Base-by-base conservation (phyloP, 2,888 invertebrate species). In the Eilema caniola region DNA sequence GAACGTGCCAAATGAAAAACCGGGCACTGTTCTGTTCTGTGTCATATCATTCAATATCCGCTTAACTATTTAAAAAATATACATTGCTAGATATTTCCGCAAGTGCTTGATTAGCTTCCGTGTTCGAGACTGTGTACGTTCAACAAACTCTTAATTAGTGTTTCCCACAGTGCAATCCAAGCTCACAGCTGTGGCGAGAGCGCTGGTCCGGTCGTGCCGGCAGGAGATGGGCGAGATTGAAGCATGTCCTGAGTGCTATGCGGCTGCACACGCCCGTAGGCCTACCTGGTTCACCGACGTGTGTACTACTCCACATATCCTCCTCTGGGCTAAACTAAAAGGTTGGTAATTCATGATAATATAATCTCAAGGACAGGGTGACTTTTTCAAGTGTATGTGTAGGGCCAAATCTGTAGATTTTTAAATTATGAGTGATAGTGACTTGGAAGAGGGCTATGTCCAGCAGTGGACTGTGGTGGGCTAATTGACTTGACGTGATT, bases 321-420 rank as follows among this genome's bases (percentile, higher is more conserved):
- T 99, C 70, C 97, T 99, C 0, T 99, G 99, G 99, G 99, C 99
- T 0, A 99, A 99, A 90, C 95, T 99, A 16, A 99, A 99, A 95
- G 99, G 97, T 91, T 84, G 62, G 67, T 60, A 20, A 28, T 16
- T 28, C 28, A 60, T 8, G 8, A 31, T 53, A 47, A 20, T 28
- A 20, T 53, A 5, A 20, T 60, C 16, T 28, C 20, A 20, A 20
- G 7, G 4, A 28, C 1, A 60, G 7, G 12, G 33, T 11, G 5
- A 1, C 12, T 12, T 12, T 5, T 4, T 33, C 3, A 37, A 37
- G 1, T 37, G 33, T 1, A 1, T 37, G 33, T 12, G 33, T 1
- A 37, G 11, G 33, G 12, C 12, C 12, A 12, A 37, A 12, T 37
- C 11, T 1, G 33, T 1, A 37, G 12, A 11, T 12, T 12, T 12